phyloP scores from a whole-genome alignment of 2,888 invertebrate genomes.

The Boloria euphrosyne region DNA sequence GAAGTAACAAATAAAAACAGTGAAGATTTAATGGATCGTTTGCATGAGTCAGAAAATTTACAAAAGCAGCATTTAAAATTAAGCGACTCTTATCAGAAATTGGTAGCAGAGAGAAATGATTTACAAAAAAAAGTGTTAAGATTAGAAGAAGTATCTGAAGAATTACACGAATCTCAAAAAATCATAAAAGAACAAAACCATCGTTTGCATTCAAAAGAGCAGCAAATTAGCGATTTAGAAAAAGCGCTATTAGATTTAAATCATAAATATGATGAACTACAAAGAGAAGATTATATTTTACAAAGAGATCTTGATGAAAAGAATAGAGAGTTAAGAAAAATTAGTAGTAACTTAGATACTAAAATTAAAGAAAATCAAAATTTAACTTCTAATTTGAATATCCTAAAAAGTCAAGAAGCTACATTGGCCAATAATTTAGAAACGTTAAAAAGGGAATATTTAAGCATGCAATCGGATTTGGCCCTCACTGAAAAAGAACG shows the following conservation, averaged over 20 bases:
- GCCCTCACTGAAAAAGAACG: constrained; percentile 55
- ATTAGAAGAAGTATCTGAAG: constrained; percentile 35
- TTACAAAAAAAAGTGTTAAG: constrained; percentile 35
- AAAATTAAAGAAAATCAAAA: constrained; percentile 58
- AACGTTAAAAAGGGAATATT: constrained; percentile 53
- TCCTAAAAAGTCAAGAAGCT: constrained; percentile 47
- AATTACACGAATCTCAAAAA: constrained; percentile 48
- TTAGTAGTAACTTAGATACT: constrained; percentile 51
- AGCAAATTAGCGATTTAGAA: constrained; percentile 44
- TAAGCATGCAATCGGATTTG: constrained; percentile 48
- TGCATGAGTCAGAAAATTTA: constrained; percentile 38
- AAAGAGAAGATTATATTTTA: constrained; percentile 50
- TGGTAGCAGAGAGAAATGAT: constrained; percentile 32
- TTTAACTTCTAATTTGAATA: constrained; percentile 49
- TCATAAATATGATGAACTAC: constrained; percentile 49
- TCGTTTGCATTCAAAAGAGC: constrained; percentile 37
- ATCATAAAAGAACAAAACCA: constrained; percentile 52
- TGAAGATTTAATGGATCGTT: constrained; percentile 36
- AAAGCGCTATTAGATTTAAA: constrained; percentile 50
- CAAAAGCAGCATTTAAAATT: constrained; percentile 35
- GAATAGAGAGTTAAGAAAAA: constrained; percentile 51
- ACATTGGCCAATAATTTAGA: constrained; percentile 46
- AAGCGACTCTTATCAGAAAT: constrained; percentile 35
- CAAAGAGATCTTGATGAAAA: constrained; percentile 51
- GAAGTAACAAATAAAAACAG: constrained; percentile 42